Evolutionary conservation across 1,140 invertebrate genomes (phyloP).

Genomic region (Eurosta solidaginis): DNA sequence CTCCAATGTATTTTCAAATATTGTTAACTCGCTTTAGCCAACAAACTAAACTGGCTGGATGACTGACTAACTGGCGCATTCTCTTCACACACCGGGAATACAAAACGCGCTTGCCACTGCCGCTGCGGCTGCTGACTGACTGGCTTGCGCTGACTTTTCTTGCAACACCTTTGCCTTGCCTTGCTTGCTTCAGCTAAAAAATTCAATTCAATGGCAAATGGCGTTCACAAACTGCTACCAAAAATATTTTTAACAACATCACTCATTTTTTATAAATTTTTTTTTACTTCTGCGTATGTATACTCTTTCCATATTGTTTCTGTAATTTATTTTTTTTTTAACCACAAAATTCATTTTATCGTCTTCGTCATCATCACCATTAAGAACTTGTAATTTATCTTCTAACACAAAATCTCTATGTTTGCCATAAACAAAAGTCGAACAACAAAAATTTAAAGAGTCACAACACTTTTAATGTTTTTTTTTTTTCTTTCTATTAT

Average conservation of each 20-base stretch:
- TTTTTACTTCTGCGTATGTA: no score
- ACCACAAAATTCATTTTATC: neutral
- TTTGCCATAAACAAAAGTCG: neutral
- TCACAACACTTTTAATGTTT: neutral
- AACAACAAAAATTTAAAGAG: no score
- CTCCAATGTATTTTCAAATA: constrained; percentile 21
- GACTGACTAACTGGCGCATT: neutral
- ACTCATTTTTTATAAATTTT: neutral
- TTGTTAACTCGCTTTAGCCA: no score
- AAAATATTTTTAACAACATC: neutral
- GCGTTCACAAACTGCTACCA: neutral
- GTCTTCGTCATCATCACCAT: no score
- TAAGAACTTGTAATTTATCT: constrained; percentile 1
- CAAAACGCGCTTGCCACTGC: neutral
- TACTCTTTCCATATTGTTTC: no score
- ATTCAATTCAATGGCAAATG: constrained; percentile 12
- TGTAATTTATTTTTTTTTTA: neutral
- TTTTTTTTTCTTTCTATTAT: no score
- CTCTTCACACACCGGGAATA: no score
- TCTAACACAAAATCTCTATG: neutral
- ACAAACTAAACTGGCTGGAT: no score
- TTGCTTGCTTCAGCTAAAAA: neutral
- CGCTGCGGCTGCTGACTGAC: no score
- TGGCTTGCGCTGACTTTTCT: no score
- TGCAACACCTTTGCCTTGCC: neutral